Evolutionary conservation across 2,888 invertebrate genomes (phyloP).

Genomic region (Apoda limacodes): DNA sequence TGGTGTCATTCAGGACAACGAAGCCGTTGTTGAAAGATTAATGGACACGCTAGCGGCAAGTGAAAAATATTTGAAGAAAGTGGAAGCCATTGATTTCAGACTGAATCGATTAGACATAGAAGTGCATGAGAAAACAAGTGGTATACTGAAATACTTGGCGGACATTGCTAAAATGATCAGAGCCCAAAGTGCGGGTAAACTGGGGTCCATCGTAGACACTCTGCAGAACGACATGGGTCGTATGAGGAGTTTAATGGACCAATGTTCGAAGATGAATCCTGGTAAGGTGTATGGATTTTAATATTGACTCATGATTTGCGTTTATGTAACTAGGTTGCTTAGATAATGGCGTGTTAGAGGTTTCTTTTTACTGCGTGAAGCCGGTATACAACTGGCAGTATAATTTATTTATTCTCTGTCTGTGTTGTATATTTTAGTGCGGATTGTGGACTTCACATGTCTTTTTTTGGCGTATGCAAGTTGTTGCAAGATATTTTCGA

Average conservation of each 20-base stretch:
- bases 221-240: slow-evolving; percentile 34
- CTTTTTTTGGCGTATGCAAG: too few species aligned
- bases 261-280: slow-evolving; percentile 17
- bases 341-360: too few species aligned
- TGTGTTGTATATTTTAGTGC: too few species aligned
- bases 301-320: too few species aligned
- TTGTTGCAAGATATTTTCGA: too few species aligned
- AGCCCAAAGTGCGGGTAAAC: slow-evolving; percentile 27
- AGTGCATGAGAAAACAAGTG: slow-evolving; percentile 54
- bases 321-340: too few species aligned
- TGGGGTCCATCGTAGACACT: slow-evolving; percentile 29
- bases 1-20: slow-evolving; percentile 31
- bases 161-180: slow-evolving; percentile 32
- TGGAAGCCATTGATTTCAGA: slow-evolving; percentile 55
- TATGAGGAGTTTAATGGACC: slow-evolving; percentile 36
- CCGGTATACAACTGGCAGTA: too few species aligned
- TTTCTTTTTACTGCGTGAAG: too few species aligned
- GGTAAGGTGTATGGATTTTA: too few species aligned
- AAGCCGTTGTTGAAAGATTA: slow-evolving; percentile 47
- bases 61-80: slow-evolving; percentile 56
- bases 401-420: too few species aligned
- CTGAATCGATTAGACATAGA: slow-evolving; percentile 55
- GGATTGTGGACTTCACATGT: too few species aligned
- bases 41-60: slow-evolving; percentile 53
- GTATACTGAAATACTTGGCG: slow-evolving; percentile 39